Conservation (phyloP, 2,888 invertebrate species). For the Lithophane leautieri region DNA sequence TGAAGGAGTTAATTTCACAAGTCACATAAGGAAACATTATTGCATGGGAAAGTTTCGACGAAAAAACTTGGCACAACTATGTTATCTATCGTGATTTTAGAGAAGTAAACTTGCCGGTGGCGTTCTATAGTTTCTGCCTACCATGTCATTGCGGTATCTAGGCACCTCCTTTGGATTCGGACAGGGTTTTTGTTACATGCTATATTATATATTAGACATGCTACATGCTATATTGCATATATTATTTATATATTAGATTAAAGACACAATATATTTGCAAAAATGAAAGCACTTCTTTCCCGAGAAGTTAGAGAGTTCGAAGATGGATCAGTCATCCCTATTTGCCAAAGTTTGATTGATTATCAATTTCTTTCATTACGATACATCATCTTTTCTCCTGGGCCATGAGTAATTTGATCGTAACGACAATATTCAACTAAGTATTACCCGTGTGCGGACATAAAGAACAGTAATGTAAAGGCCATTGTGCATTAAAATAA, state of each 20-base stretch:
- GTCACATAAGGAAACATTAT: not conserved
- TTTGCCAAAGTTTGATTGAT: slow-evolving; percentile 56
- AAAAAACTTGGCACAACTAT: not conserved
- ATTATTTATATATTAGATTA: slow-evolving; percentile 1
- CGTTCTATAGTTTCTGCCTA: too few relatives aligned
- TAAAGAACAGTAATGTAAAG: too few relatives aligned
- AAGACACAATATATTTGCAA: slow-evolving; percentile 19
- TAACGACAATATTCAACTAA: not conserved
- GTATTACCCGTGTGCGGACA: too few relatives aligned
- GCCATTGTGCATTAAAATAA: not conserved
- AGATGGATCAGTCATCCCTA: slow-evolving; percentile 49
- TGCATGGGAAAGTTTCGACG: too few relatives aligned
- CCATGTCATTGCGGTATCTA: too few relatives aligned
- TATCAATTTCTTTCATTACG: slow-evolving; percentile 48
- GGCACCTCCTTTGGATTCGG: too few relatives aligned
- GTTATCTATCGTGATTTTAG: not conserved
- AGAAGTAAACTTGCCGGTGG: not conserved
- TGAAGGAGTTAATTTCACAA: slow-evolving; percentile 8
- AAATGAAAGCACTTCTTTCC: slow-evolving; percentile 22
- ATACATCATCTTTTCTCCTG: slow-evolving; percentile 30
- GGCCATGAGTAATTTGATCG: slow-evolving; percentile 22
- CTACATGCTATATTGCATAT: too few relatives aligned
- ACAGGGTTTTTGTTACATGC: too few relatives aligned
- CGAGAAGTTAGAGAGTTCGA: slow-evolving; percentile 33
- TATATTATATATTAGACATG: too few relatives aligned